These are phyloP conservation scores for Oryzias melastigma DNA, from an alignment of 2,113 vertebrate genomes.

Conservation along the genomic window DNA sequence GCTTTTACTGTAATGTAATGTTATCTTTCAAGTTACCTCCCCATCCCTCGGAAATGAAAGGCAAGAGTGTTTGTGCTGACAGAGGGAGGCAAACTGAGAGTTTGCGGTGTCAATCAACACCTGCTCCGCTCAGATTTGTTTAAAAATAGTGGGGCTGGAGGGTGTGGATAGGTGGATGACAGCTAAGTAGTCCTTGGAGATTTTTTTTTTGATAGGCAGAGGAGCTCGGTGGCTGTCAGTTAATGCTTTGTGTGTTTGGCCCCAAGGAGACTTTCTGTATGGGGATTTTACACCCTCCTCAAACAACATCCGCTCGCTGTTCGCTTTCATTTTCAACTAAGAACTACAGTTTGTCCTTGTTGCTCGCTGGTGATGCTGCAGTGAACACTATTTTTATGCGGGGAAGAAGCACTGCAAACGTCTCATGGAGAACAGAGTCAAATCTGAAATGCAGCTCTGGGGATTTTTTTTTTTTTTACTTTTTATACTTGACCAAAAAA, in stretches of 20 bases:
- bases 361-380: constrained; percentile 23
- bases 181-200: constrained; percentile 77
- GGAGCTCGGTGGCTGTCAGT: constrained; percentile 67
- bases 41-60: constrained; percentile 48
- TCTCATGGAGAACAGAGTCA: constrained; percentile 36
- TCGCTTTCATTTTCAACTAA: constrained; percentile 47
- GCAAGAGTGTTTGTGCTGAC: constrained; percentile 44
- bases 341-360: constrained; percentile 44
- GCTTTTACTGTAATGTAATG: constrained; percentile 39
- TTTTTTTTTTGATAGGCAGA: constrained; percentile 67
- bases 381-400: constrained; percentile 39
- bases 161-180: constrained; percentile 63
- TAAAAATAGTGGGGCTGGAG: constrained; percentile 68
- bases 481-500: constrained; percentile 3
- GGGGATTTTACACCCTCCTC: constrained; percentile 59
- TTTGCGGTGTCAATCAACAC: constrained; percentile 74
- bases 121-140: constrained; percentile 67
- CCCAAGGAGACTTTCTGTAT: constrained; percentile 57
- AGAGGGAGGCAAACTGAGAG: constrained; percentile 54
- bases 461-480: background rate
- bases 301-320: constrained; percentile 52
- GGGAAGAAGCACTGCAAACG: constrained; percentile 30
- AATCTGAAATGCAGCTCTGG: constrained; percentile 13
- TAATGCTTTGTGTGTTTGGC: constrained; percentile 67
- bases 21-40: constrained; percentile 49